Conservation (phyloP, 2,888 invertebrate species). For the Galeruca laticollis region DNA sequence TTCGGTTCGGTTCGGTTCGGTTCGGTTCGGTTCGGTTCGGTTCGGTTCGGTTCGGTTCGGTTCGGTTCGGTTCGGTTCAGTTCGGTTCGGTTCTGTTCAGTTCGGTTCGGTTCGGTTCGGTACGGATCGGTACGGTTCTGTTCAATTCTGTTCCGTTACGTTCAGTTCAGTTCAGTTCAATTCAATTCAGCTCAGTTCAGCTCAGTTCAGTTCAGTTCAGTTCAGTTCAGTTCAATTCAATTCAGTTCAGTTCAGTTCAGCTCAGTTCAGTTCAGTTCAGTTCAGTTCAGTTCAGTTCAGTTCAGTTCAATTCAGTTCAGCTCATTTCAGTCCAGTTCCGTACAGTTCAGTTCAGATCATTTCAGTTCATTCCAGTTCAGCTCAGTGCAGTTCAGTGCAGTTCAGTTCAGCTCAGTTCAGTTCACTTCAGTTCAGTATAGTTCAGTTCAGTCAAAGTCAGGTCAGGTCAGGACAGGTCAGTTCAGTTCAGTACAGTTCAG, state of each 20-base stretch:
- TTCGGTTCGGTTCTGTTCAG: neutral
- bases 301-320: neutral
- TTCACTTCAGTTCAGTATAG: neutral
- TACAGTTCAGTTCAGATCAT: neutral
- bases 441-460: neutral
- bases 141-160: neutral
- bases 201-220: neutral
- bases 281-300: neutral
- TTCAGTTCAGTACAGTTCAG: too few species aligned
- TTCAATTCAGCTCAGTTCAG: neutral
- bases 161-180: neutral
- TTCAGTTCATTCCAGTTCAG: neutral
- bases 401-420: neutral
- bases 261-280: neutral
- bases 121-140: neutral
- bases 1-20: too few species aligned
- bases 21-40: too few species aligned
- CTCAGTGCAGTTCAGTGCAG: neutral
- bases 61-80: neutral
- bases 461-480: too few species aligned
- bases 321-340: neutral
- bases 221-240: too few species aligned
- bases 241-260: neutral
- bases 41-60: neutral
- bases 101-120: neutral